Percentiles rank a stretch among this genome's conserved stretches.
Evolutionary conservation across 2,888 invertebrate genomes (phyloP).

Genomic region (Volucella zonaria): DNA sequence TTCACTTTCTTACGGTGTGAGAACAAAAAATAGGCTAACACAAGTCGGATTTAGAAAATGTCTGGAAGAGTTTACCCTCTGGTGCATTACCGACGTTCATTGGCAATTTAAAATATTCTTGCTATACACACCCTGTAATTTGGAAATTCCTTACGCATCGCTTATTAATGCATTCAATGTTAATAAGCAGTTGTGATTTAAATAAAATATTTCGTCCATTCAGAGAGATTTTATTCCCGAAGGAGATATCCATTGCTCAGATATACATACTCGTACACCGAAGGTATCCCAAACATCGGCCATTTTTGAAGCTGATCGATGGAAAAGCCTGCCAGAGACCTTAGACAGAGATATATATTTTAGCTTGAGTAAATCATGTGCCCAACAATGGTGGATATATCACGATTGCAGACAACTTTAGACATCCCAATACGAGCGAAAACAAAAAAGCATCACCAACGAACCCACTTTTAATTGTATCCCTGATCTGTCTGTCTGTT

Average conservation of each 20-base stretch:
- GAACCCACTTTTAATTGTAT: conserved; percentile 69
- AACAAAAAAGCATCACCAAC: conserved; percentile 35
- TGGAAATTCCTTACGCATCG: conserved; percentile 40
- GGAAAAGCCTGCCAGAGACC: conserved; percentile 20
- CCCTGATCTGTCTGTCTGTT: conserved; percentile 41
- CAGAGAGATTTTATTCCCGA: conserved; percentile 37
- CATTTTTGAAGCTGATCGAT: conserved; percentile 60
- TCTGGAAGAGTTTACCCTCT: too few species aligned
- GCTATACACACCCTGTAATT: conserved; percentile 48
- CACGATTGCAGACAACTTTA: conserved; percentile 52
- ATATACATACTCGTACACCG: not conserved
- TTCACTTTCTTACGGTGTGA: too few species aligned
- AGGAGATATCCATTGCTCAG: conserved; percentile 52
- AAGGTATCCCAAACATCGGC: conserved; percentile 29
- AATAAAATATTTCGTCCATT: conserved; percentile 66
- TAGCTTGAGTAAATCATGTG: conserved; percentile 61
- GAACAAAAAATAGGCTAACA: too few species aligned
- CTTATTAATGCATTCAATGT: conserved; percentile 23
- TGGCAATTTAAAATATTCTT: not conserved
- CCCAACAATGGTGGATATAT: conserved; percentile 70
- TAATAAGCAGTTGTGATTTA: conserved; percentile 68
- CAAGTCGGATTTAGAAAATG: too few species aligned
- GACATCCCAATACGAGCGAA: conserved; percentile 39
- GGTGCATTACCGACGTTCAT: not conserved
- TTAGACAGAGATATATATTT: conserved; percentile 53